Evolutionary conservation across 92 coral and sea anemone genomes (phyloP).

Genomic region (Chrysogorgia sp.): DNA sequence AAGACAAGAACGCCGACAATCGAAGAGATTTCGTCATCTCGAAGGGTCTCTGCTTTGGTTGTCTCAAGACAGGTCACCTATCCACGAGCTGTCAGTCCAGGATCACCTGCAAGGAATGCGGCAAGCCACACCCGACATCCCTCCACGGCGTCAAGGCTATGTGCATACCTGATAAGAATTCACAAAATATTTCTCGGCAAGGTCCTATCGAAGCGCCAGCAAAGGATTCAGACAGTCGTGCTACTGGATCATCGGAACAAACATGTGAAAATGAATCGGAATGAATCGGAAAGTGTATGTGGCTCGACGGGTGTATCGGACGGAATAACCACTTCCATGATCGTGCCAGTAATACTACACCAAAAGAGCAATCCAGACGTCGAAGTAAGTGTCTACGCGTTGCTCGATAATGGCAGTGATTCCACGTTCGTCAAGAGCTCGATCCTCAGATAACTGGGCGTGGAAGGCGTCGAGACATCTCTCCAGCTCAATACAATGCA

Average conservation of each 20-base stretch:
- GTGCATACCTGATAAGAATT: background rate
- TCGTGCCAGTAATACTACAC: conserved; percentile 29
- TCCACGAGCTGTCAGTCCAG: conserved; percentile 51
- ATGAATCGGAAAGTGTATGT: background rate
- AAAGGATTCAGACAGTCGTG: conserved; percentile 5
- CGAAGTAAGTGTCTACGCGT: conserved; percentile 16
- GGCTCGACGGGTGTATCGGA: background rate
- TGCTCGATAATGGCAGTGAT: conserved; percentile 28
- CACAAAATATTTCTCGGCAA: background rate
- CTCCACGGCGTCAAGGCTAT: conserved; percentile 61
- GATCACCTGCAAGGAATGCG: conserved; percentile 59
- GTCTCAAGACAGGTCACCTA: conserved; percentile 60
- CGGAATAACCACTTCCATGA: conserved; percentile 15
- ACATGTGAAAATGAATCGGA: background rate
- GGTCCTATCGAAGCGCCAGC: background rate
- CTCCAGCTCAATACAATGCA: conserved; percentile 33
- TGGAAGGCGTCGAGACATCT: conserved; percentile 4
- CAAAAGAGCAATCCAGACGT: conserved; percentile 3
- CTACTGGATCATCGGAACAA: conserved; percentile 3
- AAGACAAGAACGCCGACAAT: background rate
- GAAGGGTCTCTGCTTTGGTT: conserved; percentile 39
- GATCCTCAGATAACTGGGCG: conserved; percentile 7
- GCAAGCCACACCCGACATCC: conserved; percentile 65
- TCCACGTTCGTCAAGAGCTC: conserved; percentile 11
- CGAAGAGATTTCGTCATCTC: background rate